A percentile compares a stretch with the other conserved stretches of the same genome.
phyloP scores from a whole-genome alignment of 1,140 invertebrate genomes.

The Portunus trituberculatus region DNA sequence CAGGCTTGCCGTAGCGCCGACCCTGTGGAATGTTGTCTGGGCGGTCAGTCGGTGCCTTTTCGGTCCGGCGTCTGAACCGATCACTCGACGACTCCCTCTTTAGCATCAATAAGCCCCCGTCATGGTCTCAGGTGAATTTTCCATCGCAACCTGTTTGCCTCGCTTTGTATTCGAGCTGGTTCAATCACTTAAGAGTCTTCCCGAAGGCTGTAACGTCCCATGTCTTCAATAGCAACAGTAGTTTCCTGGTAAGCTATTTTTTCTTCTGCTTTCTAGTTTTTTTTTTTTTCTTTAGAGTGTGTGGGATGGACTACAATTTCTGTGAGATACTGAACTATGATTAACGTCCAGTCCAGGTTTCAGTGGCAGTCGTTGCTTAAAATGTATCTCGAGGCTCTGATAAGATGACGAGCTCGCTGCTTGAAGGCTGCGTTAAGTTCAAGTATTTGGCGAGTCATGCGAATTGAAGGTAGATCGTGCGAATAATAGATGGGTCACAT shows the following conservation, averaged over 20 bases:
- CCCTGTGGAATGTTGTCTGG: background rate
- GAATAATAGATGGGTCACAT: background rate
- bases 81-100: background rate
- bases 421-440: background rate
- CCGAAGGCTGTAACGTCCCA: background rate
- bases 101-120: background rate
- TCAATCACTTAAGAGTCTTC: background rate
- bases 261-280: background rate
- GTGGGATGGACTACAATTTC: background rate
- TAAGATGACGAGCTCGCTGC: background rate
- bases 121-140: constrained; percentile 21
- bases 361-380: background rate
- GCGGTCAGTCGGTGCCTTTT: background rate
- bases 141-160: background rate
- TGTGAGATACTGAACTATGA: background rate
- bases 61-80: background rate
- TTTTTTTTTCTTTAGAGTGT: background rate
- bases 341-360: background rate
- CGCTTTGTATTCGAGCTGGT: background rate
- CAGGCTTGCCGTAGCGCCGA: background rate
- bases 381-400: background rate
- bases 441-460: background rate
- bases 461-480: background rate
- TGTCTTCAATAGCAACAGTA: background rate
- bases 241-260: background rate